phyloP scores from a whole-genome alignment of 1,140 invertebrate genomes.

The Calosoma granatense region DNA sequence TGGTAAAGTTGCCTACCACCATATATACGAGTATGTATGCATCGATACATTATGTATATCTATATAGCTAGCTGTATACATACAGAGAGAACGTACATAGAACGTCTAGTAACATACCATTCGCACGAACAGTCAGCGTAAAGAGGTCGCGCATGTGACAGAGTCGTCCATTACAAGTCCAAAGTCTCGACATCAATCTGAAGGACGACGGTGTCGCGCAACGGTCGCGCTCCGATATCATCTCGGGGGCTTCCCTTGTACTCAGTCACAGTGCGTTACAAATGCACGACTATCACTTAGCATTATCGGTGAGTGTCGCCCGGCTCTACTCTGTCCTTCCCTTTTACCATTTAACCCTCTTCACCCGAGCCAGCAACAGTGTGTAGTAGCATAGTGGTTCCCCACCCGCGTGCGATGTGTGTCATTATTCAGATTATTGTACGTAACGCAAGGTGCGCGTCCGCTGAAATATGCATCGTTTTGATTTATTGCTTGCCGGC shows the following conservation, averaged over 20 bases:
- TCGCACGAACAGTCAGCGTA: too few species aligned
- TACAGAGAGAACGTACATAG: too few species aligned
- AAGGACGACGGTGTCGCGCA: background rate
- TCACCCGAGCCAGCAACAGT: too few species aligned
- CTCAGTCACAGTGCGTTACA: background rate
- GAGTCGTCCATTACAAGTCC: background rate
- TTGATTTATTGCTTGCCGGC: background rate
- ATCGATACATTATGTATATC: too few species aligned
- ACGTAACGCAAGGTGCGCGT: background rate
- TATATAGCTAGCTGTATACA: too few species aligned
- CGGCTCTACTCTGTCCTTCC: background rate
- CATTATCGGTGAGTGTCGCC: background rate
- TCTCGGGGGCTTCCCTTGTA: background rate
- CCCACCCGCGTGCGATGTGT: background rate
- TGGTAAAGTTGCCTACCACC: background rate
- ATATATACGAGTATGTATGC: background rate
- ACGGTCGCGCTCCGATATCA: background rate
- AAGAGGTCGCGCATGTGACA: background rate
- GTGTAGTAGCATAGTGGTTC: background rate
- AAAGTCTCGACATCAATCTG: constrained; percentile 4
- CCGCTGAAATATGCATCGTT: background rate
- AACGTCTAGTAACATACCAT: too few species aligned
- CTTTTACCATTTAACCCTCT: background rate
- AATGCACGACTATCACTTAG: constrained; percentile 4
- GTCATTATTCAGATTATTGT: constrained; percentile 9